These are phyloP conservation scores for Eudasyphora cyanicolor DNA, from an alignment of 2,888 invertebrate species.

Conservation along the genomic window DNA sequence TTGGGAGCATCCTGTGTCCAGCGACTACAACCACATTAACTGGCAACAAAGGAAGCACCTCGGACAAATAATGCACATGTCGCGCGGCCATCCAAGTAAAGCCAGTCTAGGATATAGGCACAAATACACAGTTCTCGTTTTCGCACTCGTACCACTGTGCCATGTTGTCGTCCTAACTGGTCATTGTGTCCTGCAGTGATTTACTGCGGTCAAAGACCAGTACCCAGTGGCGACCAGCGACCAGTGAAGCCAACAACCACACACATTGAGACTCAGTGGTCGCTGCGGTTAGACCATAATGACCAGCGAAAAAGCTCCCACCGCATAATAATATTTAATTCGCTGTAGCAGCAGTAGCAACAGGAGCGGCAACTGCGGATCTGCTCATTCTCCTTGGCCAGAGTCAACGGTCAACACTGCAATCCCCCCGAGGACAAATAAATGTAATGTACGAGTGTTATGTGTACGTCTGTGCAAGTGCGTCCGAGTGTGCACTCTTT, in stretches of 20 bases:
- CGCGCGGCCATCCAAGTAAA: conserved; percentile 42
- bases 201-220: conserved; percentile 75
- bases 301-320: conserved; percentile 68
- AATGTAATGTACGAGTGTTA: conserved; percentile 26
- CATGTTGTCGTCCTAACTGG: conserved; percentile 18
- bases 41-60: conserved; percentile 72
- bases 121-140: background rate
- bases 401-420: conserved; percentile 24
- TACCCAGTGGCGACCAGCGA: conserved; percentile 25
- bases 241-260: conserved; percentile 43
- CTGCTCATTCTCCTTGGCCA: background rate
- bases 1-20: conserved; percentile 34
- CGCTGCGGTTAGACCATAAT: conserved; percentile 74
- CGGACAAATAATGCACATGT: conserved; percentile 71
- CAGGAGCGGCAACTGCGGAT: conserved; percentile 50
- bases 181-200: conserved; percentile 72
- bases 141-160: background rate
- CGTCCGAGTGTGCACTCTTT: conserved; percentile 2
- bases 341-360: conserved; percentile 2
- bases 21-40: conserved; percentile 47
- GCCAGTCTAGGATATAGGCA: background rate
- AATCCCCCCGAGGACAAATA: conserved; percentile 48
- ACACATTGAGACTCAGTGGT: conserved; percentile 54
- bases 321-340: conserved; percentile 62
- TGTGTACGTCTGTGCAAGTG: background rate